These are phyloP conservation scores for Malurus leucopterus DNA, from an alignment of 2,797 vertebrate species.

Conservation along the genomic window DNA sequence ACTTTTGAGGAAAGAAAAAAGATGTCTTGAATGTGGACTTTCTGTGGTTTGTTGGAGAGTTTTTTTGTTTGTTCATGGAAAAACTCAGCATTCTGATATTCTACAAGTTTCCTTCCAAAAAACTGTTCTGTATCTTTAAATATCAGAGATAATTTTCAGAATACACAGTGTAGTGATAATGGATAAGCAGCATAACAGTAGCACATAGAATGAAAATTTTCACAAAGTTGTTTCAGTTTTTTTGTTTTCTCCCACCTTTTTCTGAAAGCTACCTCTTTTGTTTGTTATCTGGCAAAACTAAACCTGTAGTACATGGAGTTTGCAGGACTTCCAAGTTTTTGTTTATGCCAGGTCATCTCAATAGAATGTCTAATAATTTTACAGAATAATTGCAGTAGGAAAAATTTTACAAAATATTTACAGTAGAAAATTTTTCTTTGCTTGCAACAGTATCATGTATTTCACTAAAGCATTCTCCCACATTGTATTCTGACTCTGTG, in stretches of 20 bases:
- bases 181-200: not conserved
- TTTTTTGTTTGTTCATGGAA: not conserved
- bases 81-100: not conserved
- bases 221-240: rapidly evolving
- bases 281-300: not conserved
- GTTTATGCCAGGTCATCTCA: not conserved
- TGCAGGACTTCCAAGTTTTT: not conserved
- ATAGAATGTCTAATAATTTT: not conserved
- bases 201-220: not conserved
- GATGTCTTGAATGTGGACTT: not conserved
- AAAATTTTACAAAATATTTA: not conserved
- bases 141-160: not conserved
- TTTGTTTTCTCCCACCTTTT: not conserved
- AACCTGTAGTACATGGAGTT: not conserved
- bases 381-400: not conserved
- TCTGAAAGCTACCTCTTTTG: not conserved
- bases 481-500: not conserved
- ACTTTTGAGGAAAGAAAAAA: not conserved
- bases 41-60: rapidly evolving
- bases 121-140: not conserved
- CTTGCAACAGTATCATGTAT: not conserved
- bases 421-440: not conserved
- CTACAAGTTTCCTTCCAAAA: not conserved
- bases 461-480: not conserved
- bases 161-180: not conserved